These are phyloP conservation scores for Corapipo altera DNA, from an alignment of 2,113 vertebrate genomes.

Conservation along the genomic window DNA sequence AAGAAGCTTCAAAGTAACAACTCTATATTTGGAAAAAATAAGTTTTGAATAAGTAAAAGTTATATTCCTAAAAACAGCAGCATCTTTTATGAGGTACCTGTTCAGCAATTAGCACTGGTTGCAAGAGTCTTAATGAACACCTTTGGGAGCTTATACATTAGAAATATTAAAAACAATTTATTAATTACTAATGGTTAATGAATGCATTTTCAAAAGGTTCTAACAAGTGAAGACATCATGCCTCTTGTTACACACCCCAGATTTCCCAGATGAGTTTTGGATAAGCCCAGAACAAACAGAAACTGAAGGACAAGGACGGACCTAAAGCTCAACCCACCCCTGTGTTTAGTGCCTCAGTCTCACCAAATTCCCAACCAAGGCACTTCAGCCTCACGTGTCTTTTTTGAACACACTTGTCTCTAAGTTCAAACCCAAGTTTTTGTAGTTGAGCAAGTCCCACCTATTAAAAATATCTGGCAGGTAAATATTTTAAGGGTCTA, in stretches of 20 bases:
- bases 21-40: neutral
- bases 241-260: fast-evolving
- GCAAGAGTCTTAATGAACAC: neutral
- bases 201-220: neutral
- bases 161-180: neutral
- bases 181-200: neutral
- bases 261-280: neutral
- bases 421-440: neutral
- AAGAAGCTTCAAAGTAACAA: neutral
- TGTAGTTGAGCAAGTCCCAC: neutral
- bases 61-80: neutral
- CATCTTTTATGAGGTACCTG: neutral
- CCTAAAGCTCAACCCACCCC: neutral
- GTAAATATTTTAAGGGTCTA: neutral
- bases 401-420: neutral
- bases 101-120: neutral
- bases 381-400: neutral
- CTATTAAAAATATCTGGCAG: neutral
- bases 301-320: neutral
- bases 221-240: neutral
- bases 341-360: neutral
- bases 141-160: neutral
- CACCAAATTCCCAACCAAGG: neutral
- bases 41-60: neutral
- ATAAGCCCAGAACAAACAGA: neutral